Percentiles rank a stretch among this genome's conserved stretches.
Evolutionary conservation across 2,888 invertebrate species (phyloP).

Genomic region (Chrysolina haemoptera): DNA sequence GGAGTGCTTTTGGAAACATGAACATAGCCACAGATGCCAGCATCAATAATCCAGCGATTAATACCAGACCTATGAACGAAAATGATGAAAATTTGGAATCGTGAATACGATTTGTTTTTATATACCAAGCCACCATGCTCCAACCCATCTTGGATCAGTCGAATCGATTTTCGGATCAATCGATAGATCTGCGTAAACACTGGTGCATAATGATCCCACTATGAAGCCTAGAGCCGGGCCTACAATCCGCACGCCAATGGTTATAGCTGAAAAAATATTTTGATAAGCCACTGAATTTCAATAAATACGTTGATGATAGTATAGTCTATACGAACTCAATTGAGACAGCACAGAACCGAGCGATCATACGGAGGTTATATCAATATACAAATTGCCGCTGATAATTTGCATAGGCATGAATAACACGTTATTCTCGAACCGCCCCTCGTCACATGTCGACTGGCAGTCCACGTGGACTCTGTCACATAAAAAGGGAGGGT

Average conservation of each 20-base stretch:
- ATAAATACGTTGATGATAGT: too few species aligned
- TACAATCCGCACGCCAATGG: conserved; percentile 91
- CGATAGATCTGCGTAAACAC: conserved; percentile 87
- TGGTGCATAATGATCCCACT: conserved; percentile 90
- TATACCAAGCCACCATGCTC: conserved; percentile 96
- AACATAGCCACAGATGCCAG: conserved; percentile 91
- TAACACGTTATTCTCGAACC: too few species aligned
- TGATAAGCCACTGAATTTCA: background rate
- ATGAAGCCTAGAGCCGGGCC: conserved; percentile 94
- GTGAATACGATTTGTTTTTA: background rate
- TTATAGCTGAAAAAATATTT: conserved; percentile 79
- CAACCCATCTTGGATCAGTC: conserved; percentile 92
- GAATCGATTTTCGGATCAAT: conserved; percentile 82
- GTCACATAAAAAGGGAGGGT: too few species aligned
- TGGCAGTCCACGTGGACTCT: too few species aligned
- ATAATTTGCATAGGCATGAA: too few species aligned
- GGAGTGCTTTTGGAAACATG: conserved; percentile 88
- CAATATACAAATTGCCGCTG: too few species aligned
- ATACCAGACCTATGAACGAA: conserved; percentile 79
- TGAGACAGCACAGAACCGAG: too few species aligned
- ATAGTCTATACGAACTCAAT: too few species aligned
- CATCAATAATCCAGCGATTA: conserved; percentile 88
- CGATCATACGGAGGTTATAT: too few species aligned
- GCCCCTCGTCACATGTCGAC: too few species aligned
- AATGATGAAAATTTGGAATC: conserved; percentile 40